A percentile compares a stretch with the other conserved stretches of the same genome.
Evolutionary conservation across 2,797 vertebrate species (phyloP).

Genomic region (Siniperca scherzeri): DNA sequence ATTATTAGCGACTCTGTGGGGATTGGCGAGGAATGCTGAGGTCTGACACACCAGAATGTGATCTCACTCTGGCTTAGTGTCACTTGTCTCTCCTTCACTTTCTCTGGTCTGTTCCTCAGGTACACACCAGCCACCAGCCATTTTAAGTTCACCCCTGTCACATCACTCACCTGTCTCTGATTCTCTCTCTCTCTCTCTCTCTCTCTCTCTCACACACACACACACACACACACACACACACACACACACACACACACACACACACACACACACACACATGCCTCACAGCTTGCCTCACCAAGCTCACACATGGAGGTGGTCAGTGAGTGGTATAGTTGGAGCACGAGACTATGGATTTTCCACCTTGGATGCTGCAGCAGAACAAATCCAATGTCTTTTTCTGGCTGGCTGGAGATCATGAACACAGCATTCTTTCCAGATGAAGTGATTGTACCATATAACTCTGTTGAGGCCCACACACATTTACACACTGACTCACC

Average conservation of each 20-base stretch:
- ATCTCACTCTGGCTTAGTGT: constrained; percentile 73
- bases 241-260: constrained; percentile 24
- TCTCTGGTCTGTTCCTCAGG: constrained; percentile 52
- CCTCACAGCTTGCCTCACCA: constrained; percentile 45
- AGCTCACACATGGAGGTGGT: constrained; percentile 50
- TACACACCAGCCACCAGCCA: constrained; percentile 37
- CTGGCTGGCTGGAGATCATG: constrained; percentile 74
- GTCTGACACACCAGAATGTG: constrained; percentile 73
- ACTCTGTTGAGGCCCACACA: constrained; percentile 36
- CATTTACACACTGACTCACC: constrained; percentile 38
- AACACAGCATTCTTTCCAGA: constrained; percentile 76
- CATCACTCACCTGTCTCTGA: constrained; percentile 13
- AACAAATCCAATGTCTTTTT: constrained; percentile 77
- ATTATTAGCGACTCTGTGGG: constrained; percentile 74
- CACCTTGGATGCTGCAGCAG: constrained; percentile 71
- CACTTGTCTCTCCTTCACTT: constrained; percentile 57
- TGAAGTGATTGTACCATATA: constrained; percentile 61
- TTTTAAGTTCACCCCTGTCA: constrained; percentile 43
- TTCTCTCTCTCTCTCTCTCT: not conserved
- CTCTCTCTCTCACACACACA: not conserved
- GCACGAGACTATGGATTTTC: constrained; percentile 71
- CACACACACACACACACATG: constrained; percentile 24
- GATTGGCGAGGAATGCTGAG: constrained; percentile 74
- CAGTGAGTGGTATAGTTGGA: constrained; percentile 58
- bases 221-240: constrained; percentile 24